phyloP scores from a whole-genome alignment of 2,797 vertebrate species.

The Lagorchestes hirsutus region DNA sequence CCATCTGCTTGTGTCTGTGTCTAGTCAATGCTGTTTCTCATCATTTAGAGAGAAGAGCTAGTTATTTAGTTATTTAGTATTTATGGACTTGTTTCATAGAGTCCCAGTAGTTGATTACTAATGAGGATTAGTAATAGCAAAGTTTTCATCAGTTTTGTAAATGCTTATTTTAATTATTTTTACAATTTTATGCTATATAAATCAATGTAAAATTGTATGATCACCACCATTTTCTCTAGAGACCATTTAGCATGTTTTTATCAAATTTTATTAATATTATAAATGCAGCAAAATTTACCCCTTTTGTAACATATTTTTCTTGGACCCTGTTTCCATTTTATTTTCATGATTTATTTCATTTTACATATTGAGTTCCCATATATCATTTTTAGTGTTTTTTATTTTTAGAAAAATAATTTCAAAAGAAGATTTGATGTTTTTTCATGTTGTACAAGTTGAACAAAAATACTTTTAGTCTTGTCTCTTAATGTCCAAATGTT shows the following conservation, averaged over 20 bases:
- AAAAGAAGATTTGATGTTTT: slow-evolving; percentile 34
- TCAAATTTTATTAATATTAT: slow-evolving; percentile 23
- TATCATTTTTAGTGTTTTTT: slow-evolving; percentile 24
- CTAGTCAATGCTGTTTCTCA: neutral
- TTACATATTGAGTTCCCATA: slow-evolving; percentile 32
- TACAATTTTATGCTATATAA: slow-evolving; percentile 26
- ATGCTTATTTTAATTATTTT: neutral
- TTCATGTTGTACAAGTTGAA: slow-evolving; percentile 5
- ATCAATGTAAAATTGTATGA: slow-evolving; percentile 56
- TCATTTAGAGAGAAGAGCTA: neutral
- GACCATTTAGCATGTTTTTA: neutral
- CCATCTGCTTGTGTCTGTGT: neutral
- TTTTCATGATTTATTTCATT: slow-evolving; percentile 11
- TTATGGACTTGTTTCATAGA: neutral
- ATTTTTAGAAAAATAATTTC: slow-evolving; percentile 18
- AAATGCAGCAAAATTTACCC: neutral
- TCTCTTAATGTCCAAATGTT: slow-evolving; percentile 25
- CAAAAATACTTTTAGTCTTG: slow-evolving; percentile 14
- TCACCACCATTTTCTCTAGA: neutral
- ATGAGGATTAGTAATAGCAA: neutral
- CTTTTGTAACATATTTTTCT: slow-evolving; percentile 36
- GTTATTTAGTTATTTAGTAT: neutral
- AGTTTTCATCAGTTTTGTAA: neutral
- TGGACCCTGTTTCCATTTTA: neutral
- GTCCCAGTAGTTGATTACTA: neutral